A percentile compares a stretch with the other conserved stretches of the same genome.
Conservation (phyloP, 1,140 invertebrate species). For the Eumeta japonica region DNA sequence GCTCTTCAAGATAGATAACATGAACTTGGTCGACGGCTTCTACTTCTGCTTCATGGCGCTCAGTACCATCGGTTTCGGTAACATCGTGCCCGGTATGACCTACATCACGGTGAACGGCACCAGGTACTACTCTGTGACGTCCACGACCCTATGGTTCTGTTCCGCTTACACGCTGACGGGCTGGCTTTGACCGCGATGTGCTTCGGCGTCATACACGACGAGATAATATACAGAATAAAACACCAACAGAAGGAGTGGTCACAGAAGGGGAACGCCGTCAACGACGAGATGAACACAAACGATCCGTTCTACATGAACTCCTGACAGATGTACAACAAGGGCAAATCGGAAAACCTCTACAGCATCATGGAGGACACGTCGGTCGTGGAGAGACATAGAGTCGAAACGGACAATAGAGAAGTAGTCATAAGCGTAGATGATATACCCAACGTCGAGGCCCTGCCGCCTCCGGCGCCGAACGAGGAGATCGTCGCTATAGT, state of each 20-base stretch:
- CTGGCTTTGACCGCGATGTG: constrained; percentile 96
- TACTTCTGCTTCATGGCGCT: constrained; percentile 95
- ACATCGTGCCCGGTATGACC: constrained; percentile 77
- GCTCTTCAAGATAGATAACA: constrained; percentile 80
- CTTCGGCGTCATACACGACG: constrained; percentile 95
- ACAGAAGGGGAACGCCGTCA: constrained; percentile 52
- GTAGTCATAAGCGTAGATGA: constrained; percentile 50
- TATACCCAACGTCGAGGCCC: constrained; percentile 30
- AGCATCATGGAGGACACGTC: constrained; percentile 57
- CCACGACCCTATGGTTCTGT: constrained; percentile 80
- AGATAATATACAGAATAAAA: constrained; percentile 77
- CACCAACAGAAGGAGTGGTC: constrained; percentile 60
- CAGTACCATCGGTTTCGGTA: constrained; percentile 90
- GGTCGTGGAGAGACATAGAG: constrained; percentile 41
- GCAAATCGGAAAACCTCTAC: constrained; percentile 54
- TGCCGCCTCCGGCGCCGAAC: constrained; percentile 44
- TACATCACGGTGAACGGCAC: constrained; percentile 60
- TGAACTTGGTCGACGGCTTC: constrained; percentile 84
- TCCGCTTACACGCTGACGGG: constrained; percentile 91
- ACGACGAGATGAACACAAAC: constrained; percentile 50
- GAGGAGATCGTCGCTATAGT: constrained; percentile 55
- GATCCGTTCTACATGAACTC: constrained; percentile 57
- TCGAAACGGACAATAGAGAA: constrained; percentile 50
- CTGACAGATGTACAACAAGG: constrained; percentile 57
- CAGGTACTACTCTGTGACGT: constrained; percentile 47